Evolutionary conservation across 2,797 vertebrate species (phyloP), one percentile per base, ranked within the genome.

Genomic region (Pygocentrus nattereri): DNA sequence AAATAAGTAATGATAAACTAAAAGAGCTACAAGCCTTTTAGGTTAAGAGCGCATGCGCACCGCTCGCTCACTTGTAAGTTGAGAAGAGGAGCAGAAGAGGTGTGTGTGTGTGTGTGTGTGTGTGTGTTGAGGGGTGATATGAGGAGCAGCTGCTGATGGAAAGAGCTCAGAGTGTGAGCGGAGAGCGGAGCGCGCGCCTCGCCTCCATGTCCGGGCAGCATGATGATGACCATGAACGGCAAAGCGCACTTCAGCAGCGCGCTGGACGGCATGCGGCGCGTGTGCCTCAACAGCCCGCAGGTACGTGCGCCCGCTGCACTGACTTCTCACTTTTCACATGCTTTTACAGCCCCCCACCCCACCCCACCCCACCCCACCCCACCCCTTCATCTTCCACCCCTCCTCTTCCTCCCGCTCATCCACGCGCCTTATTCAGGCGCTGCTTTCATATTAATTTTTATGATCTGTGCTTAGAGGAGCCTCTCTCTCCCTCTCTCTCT

Each of bases 381-480:
- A 83, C 23, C 47, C 61, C 56, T 87, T 89, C 75, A 72, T 77
- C 38, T 68, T 65, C 52, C 75, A 34, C 64, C 25, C 68, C 79
- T 62, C 25, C 12, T 23, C 70, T 72, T 52, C 74, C 74, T 80
- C 74, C 75, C 85, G 85, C 88, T 90, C 88, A 88, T 93, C 93
- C 96, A 89, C 95, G 95, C 93, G 90, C 95, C 94, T 96, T n/a
- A 90, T 94, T 95, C 92, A 93, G 94, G 94, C 95, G 89, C 94
- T 92, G 94, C 93, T 95, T 95, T 92, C 94, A 93, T 96, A 97
- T 98, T 94, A 97, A 98, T 98, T 97, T 98, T 98, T 97, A 98
- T 98, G 97, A 97, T 95, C 94, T 94, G 96, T 92, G 96, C 96
- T 96, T 95, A 93, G 96, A 96, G 96, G 96, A 94, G 94, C 92